These are phyloP conservation scores for Adelphocoris suturalis DNA, from an alignment of 2,888 invertebrate genomes.

Conservation along the genomic window DNA sequence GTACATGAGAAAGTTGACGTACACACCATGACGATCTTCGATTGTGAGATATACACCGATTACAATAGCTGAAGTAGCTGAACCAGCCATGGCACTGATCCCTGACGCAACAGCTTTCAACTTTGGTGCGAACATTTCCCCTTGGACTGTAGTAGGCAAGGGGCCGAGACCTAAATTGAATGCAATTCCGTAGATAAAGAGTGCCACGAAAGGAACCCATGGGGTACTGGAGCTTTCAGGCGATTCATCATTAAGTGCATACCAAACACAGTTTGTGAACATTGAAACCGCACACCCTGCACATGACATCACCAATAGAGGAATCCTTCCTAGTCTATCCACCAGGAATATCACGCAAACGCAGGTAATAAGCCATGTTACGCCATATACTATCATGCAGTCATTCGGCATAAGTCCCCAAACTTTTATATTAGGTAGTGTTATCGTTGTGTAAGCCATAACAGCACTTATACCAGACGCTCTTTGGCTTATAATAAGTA, in stretches of 20 bases:
- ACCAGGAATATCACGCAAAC: neutral
- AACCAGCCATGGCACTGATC: conserved; percentile 81
- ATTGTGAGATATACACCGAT: conserved; percentile 82
- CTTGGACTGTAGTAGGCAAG: conserved; percentile 83
- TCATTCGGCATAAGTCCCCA: conserved; percentile 57
- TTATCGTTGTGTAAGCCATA: conserved; percentile 73
- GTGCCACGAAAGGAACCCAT: conserved; percentile 66
- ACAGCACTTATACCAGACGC: conserved; percentile 74
- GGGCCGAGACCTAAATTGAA: conserved; percentile 83
- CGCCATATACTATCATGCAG: conserved; percentile 70
- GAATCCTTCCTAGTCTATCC: conserved; percentile 74
- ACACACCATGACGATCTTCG: conserved; percentile 83
- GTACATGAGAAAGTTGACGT: conserved; percentile 83
- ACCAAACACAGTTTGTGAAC: conserved; percentile 68
- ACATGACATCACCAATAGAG: conserved; percentile 73
- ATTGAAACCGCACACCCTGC: conserved; percentile 64
- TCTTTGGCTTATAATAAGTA: conserved; percentile 70
- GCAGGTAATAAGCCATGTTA: neutral
- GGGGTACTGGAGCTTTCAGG: conserved; percentile 38
- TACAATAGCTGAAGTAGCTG: conserved; percentile 81
- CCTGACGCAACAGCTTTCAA: conserved; percentile 83
- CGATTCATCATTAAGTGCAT: conserved; percentile 22
- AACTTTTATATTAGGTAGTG: conserved; percentile 70
- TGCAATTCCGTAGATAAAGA: conserved; percentile 76
- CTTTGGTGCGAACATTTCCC: conserved; percentile 83